Conservation (phyloP, 2,888 invertebrate genomes). For the Volucella inanis region DNA sequence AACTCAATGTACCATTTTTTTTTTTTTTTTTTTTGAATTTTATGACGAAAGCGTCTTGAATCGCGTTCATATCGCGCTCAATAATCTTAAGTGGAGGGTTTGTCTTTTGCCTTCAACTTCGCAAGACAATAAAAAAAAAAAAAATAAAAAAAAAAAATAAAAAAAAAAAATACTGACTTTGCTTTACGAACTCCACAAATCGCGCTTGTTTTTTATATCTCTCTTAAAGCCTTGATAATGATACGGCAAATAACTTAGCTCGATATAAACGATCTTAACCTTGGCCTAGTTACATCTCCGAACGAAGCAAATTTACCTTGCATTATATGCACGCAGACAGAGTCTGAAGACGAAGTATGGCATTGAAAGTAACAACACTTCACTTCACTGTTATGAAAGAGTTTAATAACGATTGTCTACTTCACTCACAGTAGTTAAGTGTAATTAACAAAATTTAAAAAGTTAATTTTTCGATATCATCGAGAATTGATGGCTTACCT, state of each 20-base stretch:
- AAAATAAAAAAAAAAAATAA: too few relatives aligned
- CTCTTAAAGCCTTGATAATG: neutral
- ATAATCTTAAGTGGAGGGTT: too few relatives aligned
- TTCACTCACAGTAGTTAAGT: neutral
- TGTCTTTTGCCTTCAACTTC: too few relatives aligned
- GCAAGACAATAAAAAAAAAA: too few relatives aligned
- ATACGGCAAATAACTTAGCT: neutral
- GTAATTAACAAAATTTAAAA: neutral
- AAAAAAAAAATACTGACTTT: too few relatives aligned
- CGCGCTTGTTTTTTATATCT: neutral
- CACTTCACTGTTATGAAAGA: neutral
- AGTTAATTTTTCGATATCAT: too few relatives aligned
- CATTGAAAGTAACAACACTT: conserved; percentile 2
- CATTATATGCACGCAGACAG: neutral
- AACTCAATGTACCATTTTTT: too few relatives aligned
- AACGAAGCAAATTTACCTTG: neutral
- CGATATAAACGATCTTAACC: neutral
- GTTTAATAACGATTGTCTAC: neutral
- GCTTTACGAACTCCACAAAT: too few relatives aligned
- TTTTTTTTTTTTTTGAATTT: too few relatives aligned
- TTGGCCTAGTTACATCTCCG: conserved; percentile 13
- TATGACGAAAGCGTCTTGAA: too few relatives aligned
- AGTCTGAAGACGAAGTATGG: conserved; percentile 2
- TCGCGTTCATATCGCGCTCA: too few relatives aligned
- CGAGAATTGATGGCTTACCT: conserved; percentile 85